Evolutionary conservation across 2,888 invertebrate genomes (phyloP), one percentile per base, ranked within the genome.

Genomic region (Agriotes lineatus): DNA sequence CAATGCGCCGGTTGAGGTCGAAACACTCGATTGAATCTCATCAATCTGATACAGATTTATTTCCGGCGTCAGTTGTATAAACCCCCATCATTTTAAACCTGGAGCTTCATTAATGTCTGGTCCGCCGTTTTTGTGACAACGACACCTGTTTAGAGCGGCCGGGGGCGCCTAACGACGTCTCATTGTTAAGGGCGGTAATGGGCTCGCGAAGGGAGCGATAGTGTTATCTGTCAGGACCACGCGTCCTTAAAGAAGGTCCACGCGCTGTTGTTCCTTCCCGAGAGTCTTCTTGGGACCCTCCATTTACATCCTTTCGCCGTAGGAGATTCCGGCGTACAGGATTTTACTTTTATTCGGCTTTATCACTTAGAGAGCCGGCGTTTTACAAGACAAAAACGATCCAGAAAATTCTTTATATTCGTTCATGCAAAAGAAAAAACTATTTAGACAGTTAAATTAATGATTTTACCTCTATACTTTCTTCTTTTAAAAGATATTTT

Each of bases 171-270:
- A 82, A 82, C 81, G 81, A 80, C 76, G 75, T 74, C 74, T 77
- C 76, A 80, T 81, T 79, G 80, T 77, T 72, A 75, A 76, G 79
- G 76, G 75, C 76, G 76, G 80, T 82, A 82, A 82, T 82, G 80
- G 82, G 77, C 78, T 78, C 78, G 72, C 72, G 75, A 77, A 74
- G 77, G 79, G 80, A 77, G 77, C 78, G 81, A 81, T 82, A 81
- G 81, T 80, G 80, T 81, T 82, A 82, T 83, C 83, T 83, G 83
- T 82, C 83, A 82, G 74, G 75, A 74, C 74, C 83, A 83, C 80
- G 76, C 81, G 76, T 77, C 76, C 78, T 78, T 76, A 70, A 70
- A 70, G 70, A 63, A 65, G 65, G 68, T 65, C 71, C 65, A 44
- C 56, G 67, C 59, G 54, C 71, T 61, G 65, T 71, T 68, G 65